These are phyloP conservation scores for Antedon mediterranea DNA, from an alignment of 53 echinoderm and acorn worm genomes.

Conservation along the genomic window DNA sequence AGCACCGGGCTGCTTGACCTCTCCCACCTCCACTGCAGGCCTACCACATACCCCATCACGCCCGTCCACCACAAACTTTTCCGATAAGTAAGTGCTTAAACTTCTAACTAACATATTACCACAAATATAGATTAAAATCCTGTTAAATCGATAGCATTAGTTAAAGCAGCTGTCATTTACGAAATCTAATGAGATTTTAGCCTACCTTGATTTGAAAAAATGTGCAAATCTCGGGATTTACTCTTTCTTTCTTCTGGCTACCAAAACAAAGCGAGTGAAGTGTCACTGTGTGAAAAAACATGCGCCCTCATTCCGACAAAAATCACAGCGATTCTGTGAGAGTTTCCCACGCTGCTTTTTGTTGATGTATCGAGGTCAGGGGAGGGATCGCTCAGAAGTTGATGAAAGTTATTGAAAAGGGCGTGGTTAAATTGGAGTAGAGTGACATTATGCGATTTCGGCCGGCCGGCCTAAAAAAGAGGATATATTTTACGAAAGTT, in stretches of 20 bases:
- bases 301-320: background rate
- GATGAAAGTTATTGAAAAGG: too few relatives aligned
- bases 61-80: background rate
- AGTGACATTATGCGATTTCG: too few relatives aligned
- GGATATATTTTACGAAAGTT: too few relatives aligned
- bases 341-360: background rate
- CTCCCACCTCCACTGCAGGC: background rate
- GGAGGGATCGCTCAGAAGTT: too few relatives aligned
- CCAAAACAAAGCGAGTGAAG: conserved; percentile 1
- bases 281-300: background rate
- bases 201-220: background rate
- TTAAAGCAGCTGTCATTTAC: background rate
- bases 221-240: background rate
- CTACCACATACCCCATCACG: background rate
- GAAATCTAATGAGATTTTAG: background rate
- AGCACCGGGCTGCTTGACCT: background rate
- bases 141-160: background rate
- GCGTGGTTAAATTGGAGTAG: too few relatives aligned
- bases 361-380: too few relatives aligned
- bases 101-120: background rate
- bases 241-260: background rate
- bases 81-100: background rate
- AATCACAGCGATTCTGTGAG: background rate
- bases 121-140: background rate
- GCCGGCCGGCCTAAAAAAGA: too few relatives aligned